Conservation (phyloP, 2,888 invertebrate genomes). For the Chrysolina oricalcia region DNA sequence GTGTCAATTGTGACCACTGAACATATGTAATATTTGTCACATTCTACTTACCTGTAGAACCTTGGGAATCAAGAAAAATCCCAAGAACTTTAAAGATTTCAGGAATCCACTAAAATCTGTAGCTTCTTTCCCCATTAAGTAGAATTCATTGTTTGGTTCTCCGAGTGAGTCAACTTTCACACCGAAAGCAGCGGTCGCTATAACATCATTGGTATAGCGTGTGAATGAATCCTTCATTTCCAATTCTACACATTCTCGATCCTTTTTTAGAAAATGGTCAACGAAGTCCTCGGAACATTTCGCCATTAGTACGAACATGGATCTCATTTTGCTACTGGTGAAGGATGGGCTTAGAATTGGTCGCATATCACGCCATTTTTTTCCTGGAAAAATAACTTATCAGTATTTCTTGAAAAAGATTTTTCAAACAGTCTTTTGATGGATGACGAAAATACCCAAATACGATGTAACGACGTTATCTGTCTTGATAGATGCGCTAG, state of each 20-base stretch:
- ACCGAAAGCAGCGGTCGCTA: conserved; percentile 69
- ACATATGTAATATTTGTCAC: background rate
- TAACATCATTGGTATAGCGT: conserved; percentile 74
- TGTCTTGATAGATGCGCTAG: too few relatives aligned
- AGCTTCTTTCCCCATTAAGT: conserved; percentile 72
- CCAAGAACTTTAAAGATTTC: conserved; percentile 47
- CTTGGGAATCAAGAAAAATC: conserved; percentile 31
- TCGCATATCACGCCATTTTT: conserved; percentile 66
- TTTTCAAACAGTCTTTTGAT: too few relatives aligned
- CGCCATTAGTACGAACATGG: conserved; percentile 63
- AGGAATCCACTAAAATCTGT: conserved; percentile 66
- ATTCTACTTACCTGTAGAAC: conserved; percentile 30
- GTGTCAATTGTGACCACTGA: too few relatives aligned
- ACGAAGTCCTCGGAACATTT: conserved; percentile 53
- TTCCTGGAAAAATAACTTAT: conserved; percentile 40
- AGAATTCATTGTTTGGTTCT: conserved; percentile 75
- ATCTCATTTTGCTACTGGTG: conserved; percentile 67
- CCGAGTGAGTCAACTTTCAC: conserved; percentile 72
- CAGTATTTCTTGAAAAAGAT: too few relatives aligned
- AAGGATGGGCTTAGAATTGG: conserved; percentile 66
- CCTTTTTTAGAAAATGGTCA: conserved; percentile 57
- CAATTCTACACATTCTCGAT: conserved; percentile 63
- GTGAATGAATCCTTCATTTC: conserved; percentile 72
- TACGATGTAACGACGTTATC: too few relatives aligned
- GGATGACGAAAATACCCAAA: too few relatives aligned